Evolutionary conservation across 2,797 vertebrate genomes (phyloP).

Genomic region (Hyperoplus lanceolatus): DNA sequence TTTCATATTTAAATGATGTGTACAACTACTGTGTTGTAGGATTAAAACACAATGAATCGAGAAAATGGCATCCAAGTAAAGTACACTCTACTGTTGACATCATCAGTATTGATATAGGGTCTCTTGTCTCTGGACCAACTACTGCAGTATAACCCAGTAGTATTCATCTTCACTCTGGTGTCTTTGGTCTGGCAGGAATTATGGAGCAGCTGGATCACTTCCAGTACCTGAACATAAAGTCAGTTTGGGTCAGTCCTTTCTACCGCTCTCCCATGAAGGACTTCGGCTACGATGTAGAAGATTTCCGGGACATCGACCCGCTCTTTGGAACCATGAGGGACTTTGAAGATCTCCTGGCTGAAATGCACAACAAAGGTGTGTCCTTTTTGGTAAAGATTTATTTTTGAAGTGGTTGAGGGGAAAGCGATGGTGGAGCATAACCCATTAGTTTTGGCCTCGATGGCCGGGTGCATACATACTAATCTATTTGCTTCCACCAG

Average conservation of each 20-base stretch:
- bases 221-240: constrained; percentile 90
- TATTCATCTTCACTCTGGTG: background rate
- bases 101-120: background rate
- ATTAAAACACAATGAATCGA: no score
- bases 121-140: background rate
- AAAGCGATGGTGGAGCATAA: background rate
- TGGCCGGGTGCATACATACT: no score
- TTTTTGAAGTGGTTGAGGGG: no score
- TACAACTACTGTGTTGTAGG: no score
- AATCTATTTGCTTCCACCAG: constrained; percentile 75
- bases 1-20: no score
- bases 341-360: constrained; percentile 91
- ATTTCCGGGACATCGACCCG: constrained; percentile 92
- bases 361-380: constrained; percentile 92
- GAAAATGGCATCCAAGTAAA: background rate
- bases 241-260: constrained; percentile 94
- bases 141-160: background rate
- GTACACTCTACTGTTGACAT: background rate
- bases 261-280: constrained; percentile 94
- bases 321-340: constrained; percentile 95
- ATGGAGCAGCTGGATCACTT: constrained; percentile 92
- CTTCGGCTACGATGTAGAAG: constrained; percentile 92
- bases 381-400: background rate
- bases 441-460: background rate
- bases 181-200: constrained; percentile 86